These are phyloP conservation scores for Plumapathes pennacea DNA, from an alignment of 92 coral and sea anemone genomes.

Conservation along the genomic window DNA sequence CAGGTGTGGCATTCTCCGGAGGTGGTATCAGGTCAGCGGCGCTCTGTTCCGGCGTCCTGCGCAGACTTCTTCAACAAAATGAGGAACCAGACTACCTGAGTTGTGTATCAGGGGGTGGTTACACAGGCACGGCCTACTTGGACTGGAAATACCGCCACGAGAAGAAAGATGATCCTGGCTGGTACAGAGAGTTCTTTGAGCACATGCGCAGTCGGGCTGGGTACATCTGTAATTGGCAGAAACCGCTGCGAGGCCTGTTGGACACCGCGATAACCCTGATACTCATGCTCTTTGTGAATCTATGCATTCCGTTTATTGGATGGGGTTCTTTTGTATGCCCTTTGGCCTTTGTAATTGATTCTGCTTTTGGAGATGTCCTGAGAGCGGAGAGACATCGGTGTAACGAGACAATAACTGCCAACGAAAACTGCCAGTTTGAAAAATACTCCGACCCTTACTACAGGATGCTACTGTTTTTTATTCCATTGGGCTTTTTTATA, in stretches of 20 bases:
- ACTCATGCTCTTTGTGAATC: neutral
- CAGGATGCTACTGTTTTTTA: slow-evolving; percentile 4
- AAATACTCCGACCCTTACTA: slow-evolving; percentile 5
- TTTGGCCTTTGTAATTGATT: neutral
- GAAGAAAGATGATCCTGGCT: neutral
- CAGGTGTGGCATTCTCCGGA: no score
- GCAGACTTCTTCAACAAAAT: neutral
- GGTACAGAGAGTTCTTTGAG: neutral
- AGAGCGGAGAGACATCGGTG: no score
- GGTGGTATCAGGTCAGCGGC: no score
- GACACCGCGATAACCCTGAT: neutral
- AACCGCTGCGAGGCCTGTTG: neutral
- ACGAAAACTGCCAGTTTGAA: no score
- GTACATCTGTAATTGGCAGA: slow-evolving; percentile 4
- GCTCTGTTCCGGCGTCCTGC: neutral
- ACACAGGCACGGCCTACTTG: slow-evolving; percentile 1
- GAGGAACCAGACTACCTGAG: neutral
- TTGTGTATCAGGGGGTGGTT: slow-evolving; percentile 1
- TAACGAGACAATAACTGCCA: no score
- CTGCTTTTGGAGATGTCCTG: no score
- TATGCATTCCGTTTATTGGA: neutral
- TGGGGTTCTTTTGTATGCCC: slow-evolving; percentile 6
- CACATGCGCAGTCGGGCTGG: slow-evolving; percentile 6
- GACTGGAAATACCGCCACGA: neutral
- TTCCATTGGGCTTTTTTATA: neutral